Evolutionary conservation across 2,888 invertebrate genomes (phyloP).

Genomic region (Agriopis aurantiaria): DNA sequence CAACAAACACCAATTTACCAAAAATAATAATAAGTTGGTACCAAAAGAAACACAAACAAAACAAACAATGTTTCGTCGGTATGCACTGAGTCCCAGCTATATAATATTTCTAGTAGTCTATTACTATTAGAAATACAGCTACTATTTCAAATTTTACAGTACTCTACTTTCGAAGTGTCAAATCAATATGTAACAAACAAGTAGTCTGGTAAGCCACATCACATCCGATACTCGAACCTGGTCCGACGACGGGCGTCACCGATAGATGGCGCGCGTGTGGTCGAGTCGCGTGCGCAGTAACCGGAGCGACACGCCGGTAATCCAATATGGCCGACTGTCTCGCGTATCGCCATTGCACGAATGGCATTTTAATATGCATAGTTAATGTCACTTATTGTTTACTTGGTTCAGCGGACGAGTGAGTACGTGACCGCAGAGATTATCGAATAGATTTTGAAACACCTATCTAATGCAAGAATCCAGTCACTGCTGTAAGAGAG

Average conservation of each 20-base stretch:
- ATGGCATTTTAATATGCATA: conserved; percentile 83
- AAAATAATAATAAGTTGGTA: too few relatives aligned
- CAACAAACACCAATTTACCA: too few relatives aligned
- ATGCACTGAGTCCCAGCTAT: too few relatives aligned
- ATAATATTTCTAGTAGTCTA: too few relatives aligned
- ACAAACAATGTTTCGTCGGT: too few relatives aligned
- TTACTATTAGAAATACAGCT: background rate
- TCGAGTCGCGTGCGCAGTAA: conserved; percentile 85
- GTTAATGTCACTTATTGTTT: conserved; percentile 84
- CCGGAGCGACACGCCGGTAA: conserved; percentile 85
- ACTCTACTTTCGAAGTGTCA: conserved; percentile 41
- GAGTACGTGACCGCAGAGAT: conserved; percentile 62
- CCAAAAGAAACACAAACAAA: too few relatives aligned
- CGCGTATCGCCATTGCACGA: conserved; percentile 80
- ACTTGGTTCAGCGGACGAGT: conserved; percentile 72
- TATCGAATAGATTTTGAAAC: conserved; percentile 16
- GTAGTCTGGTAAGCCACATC: conserved; percentile 64
- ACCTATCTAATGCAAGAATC: background rate
- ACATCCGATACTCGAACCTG: conserved; percentile 64
- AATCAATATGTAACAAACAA: conserved; percentile 52
- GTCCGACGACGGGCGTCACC: conserved; percentile 27
- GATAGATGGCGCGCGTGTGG: conserved; percentile 84
- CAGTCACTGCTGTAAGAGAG: background rate
- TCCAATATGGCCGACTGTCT: conserved; percentile 82
- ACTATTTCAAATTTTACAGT: background rate